A percentile compares a stretch with the other conserved stretches of the same genome.
Conservation (phyloP, 2,113 vertebrate genomes). For the Bolborhynchus lineola region DNA sequence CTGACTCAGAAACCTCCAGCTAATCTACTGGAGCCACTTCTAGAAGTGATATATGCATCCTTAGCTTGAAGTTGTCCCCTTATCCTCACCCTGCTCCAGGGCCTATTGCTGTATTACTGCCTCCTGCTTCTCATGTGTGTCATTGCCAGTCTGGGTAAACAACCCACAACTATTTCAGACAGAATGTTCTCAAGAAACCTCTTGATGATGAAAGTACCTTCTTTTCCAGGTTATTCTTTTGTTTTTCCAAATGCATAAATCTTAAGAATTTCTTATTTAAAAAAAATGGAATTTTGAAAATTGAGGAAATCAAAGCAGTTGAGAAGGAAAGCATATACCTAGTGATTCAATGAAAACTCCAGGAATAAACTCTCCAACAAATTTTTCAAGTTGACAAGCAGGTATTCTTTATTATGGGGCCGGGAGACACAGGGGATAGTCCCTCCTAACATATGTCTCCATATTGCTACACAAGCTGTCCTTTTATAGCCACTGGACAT, state of each 20-base stretch:
- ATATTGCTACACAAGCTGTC: too few species aligned
- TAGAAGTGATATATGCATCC: background rate
- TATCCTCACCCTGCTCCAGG: background rate
- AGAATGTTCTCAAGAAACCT: background rate
- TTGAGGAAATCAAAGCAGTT: background rate
- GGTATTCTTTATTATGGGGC: too few species aligned
- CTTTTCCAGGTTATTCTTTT: too few species aligned
- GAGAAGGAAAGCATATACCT: background rate
- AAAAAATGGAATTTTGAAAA: background rate
- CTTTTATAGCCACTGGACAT: too few species aligned
- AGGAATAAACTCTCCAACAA: too few species aligned
- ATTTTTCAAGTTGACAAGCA: too few species aligned
- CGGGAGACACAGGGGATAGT: too few species aligned
- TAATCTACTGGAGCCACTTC: background rate
- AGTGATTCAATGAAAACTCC: too few species aligned
- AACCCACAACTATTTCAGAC: background rate
- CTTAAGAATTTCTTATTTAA: background rate
- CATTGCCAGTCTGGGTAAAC: background rate
- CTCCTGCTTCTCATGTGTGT: background rate
- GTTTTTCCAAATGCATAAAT: background rate
- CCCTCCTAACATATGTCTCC: too few species aligned
- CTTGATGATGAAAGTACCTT: background rate
- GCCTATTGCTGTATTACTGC: fast-evolving
- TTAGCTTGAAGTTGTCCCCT: background rate
- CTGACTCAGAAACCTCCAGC: background rate